Evolutionary conservation across 2,113 vertebrate genomes (phyloP).

Genomic region (Orcinus orca): DNA sequence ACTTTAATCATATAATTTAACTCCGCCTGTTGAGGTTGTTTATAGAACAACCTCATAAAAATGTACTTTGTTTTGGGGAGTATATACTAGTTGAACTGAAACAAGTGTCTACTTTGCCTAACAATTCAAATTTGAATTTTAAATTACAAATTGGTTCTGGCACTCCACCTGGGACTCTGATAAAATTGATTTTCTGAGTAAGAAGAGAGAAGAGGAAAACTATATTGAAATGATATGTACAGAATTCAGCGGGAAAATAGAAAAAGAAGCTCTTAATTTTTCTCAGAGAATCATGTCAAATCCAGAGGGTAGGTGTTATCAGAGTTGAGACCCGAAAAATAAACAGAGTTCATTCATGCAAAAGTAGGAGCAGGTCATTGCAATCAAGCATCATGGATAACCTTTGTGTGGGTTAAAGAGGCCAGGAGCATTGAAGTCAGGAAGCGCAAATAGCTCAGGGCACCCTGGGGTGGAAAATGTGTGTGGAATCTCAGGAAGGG

Average conservation of each 20-base stretch:
- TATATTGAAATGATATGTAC: background rate
- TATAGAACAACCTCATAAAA: background rate
- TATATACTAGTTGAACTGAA: background rate
- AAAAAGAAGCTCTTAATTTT: background rate
- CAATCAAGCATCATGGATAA: too few species aligned
- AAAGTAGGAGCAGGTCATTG: background rate
- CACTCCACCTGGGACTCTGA: background rate
- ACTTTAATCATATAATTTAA: background rate
- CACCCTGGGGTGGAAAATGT: accelerated
- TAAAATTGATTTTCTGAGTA: background rate
- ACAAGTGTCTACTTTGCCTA: background rate
- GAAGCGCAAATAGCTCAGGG: background rate
- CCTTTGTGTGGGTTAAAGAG: background rate
- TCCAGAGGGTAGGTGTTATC: background rate
- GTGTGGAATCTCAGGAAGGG: background rate
- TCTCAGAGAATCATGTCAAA: background rate
- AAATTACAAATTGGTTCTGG: background rate
- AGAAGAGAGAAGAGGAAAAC: background rate
- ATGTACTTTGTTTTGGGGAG: background rate
- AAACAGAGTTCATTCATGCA: background rate
- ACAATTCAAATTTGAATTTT: slow-evolving; percentile 35
- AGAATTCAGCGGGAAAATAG: background rate
- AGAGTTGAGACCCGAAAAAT: background rate
- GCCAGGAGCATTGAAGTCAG: background rate
- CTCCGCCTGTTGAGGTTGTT: background rate